Conservation (phyloP, 2,113 vertebrate genomes). For the Melierax canorus region DNA sequence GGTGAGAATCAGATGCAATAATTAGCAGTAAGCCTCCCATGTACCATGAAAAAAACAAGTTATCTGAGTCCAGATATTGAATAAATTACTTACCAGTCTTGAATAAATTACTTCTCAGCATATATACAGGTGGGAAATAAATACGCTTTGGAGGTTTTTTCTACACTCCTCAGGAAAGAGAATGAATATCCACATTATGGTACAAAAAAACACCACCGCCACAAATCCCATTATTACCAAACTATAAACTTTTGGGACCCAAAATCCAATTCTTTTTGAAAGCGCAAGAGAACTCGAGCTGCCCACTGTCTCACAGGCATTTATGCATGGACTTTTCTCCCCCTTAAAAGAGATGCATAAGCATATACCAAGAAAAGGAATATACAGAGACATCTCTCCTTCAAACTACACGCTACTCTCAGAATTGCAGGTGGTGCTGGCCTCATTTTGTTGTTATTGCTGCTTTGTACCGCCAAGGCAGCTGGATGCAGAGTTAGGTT, state of each 20-base stretch:
- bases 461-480: not conserved
- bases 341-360: not conserved
- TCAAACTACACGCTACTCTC: not conserved
- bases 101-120: not conserved
- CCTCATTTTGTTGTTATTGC: not conserved
- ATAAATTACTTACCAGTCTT: not conserved
- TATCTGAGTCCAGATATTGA: not conserved
- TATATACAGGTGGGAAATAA: not conserved
- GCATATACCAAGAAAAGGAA: not conserved
- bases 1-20: not conserved
- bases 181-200: not conserved
- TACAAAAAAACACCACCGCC: not conserved
- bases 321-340: not conserved
- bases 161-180: not conserved
- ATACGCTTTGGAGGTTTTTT: not conserved
- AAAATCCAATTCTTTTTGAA: not conserved
- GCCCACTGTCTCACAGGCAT: not conserved
- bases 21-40: not conserved
- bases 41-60: not conserved
- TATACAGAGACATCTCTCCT: not conserved
- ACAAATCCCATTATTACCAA: not conserved
- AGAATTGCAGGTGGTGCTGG: not conserved
- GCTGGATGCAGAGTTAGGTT: not conserved
- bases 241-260: not conserved
- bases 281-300: fast-evolving